phyloP scores from a whole-genome alignment of 1,140 invertebrate species.

The Dendroctonus valens region DNA sequence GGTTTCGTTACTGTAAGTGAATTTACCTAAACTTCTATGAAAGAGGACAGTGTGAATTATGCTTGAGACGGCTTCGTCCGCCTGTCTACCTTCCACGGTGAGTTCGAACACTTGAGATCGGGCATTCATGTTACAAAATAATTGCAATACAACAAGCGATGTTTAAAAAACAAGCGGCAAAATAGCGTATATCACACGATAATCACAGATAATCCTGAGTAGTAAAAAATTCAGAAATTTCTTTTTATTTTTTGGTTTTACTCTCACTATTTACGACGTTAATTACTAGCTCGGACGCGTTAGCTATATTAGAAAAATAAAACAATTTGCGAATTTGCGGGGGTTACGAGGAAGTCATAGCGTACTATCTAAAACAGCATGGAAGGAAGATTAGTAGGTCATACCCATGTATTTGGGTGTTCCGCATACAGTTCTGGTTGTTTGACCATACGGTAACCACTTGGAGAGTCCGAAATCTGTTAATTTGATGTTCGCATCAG shows the following conservation, averaged over 20 bases:
- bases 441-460: constrained; percentile 73
- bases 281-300: neutral
- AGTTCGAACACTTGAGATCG: constrained; percentile 85
- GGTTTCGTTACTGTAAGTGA: constrained; percentile 89
- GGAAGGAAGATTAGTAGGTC: constrained; percentile 31
- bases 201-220: constrained; percentile 39
- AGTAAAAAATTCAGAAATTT: constrained; percentile 28
- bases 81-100: constrained; percentile 87
- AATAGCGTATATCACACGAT: constrained; percentile 36
- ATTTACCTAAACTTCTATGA: constrained; percentile 92
- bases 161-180: constrained; percentile 28
- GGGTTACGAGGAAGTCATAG: neutral
- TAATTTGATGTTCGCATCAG: constrained; percentile 73
- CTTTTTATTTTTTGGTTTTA: constrained; percentile 26
- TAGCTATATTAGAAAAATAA: neutral
- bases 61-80: constrained; percentile 90
- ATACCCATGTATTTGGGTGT: constrained; percentile 90
- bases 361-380: constrained; percentile 22
- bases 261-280: constrained; percentile 31
- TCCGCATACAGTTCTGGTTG: constrained; percentile 85
- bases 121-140: constrained; percentile 71
- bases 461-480: constrained; percentile 94
- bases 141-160: constrained; percentile 10
- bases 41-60: constrained; percentile 96
- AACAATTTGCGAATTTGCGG: constrained; percentile 1